Percentiles rank a stretch among this genome's conserved stretches.
Conservation (phyloP, 2,113 vertebrate genomes). For the Zosterops hypoxanthus region DNA sequence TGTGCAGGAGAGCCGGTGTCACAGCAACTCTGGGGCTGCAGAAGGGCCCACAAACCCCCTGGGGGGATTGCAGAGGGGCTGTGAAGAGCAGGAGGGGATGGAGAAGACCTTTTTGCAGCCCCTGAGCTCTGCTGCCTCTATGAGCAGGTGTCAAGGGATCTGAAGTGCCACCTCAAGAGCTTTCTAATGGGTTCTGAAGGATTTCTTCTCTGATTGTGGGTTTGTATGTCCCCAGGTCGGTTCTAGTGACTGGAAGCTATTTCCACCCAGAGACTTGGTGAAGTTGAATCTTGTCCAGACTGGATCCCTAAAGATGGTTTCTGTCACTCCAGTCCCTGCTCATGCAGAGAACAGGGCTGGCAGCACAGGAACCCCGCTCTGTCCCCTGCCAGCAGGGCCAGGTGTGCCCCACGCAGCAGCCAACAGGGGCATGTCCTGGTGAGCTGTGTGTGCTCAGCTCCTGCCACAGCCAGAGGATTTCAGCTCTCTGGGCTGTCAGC, state of each 20-base stretch:
- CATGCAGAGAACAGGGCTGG: not conserved
- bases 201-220: not conserved
- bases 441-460: rapidly evolving
- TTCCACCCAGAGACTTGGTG: not conserved
- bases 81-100: not conserved
- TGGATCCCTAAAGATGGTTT: not conserved
- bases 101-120: not conserved
- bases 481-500: not conserved
- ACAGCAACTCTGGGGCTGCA: rapidly evolving
- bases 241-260: not conserved
- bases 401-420: rapidly evolving
- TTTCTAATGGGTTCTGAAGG: not conserved
- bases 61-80: not conserved
- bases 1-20: rapidly evolving
- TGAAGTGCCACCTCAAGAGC: not conserved
- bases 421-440: rapidly evolving
- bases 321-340: not conserved
- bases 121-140: not conserved
- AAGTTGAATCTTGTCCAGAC: not conserved
- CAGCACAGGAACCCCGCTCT: not conserved
- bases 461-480: rapidly evolving
- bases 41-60: not conserved
- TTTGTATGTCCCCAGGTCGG: not conserved
- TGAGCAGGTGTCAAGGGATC: not conserved
- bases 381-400: not conserved